Evolutionary conservation across 2,113 vertebrate genomes (phyloP), one percentile per base, ranked within the genome.

Genomic region (Oryctolagus cuniculus): DNA sequence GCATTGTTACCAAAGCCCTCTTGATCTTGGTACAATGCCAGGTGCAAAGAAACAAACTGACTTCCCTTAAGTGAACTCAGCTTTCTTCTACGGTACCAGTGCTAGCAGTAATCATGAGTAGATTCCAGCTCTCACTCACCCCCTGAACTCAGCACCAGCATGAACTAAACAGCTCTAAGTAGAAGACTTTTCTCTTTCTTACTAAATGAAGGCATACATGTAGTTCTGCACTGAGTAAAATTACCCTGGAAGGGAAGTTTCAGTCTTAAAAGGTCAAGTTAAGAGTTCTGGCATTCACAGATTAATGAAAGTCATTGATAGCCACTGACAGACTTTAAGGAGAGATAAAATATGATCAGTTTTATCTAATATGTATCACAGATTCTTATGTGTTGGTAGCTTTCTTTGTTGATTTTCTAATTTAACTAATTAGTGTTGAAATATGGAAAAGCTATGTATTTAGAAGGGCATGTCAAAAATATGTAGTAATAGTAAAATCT

Each of bases 141-240:
- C 24, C 2, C 10, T 17, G 17, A 25, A 38, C 5, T 44, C 53
- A 24, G 11, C 2, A 31, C 11, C 0, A 11, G 1, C 11, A 10
- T 25, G 10, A 0, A 10, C 53, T 29, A 25, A 29, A 64, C 6
- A 2, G 6, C 25, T 36, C 16, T 36, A 70, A 38, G 34, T 6
- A 36, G 49, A 15, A 5, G 5, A 38, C 10, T 3, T 29, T 1
- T 51, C 3, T 53, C 34, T 66, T 25, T 81, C 61, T 74, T 81
- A 7, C 24, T 44, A 19, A 70, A 34, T 6, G 31, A 49, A 4
- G 70, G 25, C n/a, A 19, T 10, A 4, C 8, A 31, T 11, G 16
- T 15, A 88, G 10, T 74, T 74, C n/a, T 51, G 0, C 0, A 36
- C 17, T 21, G 3, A 25, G 51, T 44, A 51, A 83, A 51, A 36